A percentile compares a stretch with the other conserved stretches of the same genome.
These are phyloP conservation scores for Oedothorax gibbosus DNA, from an alignment of 1,140 invertebrate genomes.

Conservation along the genomic window DNA sequence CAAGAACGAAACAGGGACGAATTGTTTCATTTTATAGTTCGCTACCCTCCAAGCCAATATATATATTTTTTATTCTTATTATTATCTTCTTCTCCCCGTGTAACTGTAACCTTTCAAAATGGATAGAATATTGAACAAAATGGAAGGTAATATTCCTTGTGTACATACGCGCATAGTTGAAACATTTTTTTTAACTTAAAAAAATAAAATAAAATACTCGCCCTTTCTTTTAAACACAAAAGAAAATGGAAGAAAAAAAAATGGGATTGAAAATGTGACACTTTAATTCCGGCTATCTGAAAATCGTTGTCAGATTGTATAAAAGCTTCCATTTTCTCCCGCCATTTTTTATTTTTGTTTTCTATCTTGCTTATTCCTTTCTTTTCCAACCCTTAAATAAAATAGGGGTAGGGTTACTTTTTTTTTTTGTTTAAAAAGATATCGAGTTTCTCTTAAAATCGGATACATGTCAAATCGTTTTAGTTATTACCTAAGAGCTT, in stretches of 20 bases:
- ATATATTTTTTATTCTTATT: neutral
- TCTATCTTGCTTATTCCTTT: constrained; percentile 9
- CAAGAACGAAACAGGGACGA: constrained; percentile 11
- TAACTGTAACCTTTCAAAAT: constrained; percentile 35
- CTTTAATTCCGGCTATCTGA: constrained; percentile 57
- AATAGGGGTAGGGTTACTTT: constrained; percentile 33
- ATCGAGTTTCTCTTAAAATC: too few species aligned
- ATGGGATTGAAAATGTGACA: constrained; percentile 58
- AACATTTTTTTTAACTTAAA: too few species aligned
- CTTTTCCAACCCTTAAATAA: constrained; percentile 40
- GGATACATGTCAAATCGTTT: too few species aligned
- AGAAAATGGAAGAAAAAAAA: constrained; percentile 18
- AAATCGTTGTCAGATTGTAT: constrained; percentile 61
- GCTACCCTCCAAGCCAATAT: neutral
- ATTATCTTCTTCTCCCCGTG: neutral
- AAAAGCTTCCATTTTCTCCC: constrained; percentile 51
- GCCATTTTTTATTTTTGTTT: constrained; percentile 6
- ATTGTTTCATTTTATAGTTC: neutral
- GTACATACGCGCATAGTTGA: constrained; percentile 14
- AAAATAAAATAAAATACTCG: too few species aligned
- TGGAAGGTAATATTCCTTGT: constrained; percentile 43
- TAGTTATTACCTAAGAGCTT: too few species aligned
- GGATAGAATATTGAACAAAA: constrained; percentile 54
- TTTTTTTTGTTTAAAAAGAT: constrained; percentile 12
- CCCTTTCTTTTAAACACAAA: too few species aligned